Evolutionary conservation across 2,797 vertebrate genomes (phyloP), one percentile per base, ranked within the genome.

Genomic region (Diplodus sargus): DNA sequence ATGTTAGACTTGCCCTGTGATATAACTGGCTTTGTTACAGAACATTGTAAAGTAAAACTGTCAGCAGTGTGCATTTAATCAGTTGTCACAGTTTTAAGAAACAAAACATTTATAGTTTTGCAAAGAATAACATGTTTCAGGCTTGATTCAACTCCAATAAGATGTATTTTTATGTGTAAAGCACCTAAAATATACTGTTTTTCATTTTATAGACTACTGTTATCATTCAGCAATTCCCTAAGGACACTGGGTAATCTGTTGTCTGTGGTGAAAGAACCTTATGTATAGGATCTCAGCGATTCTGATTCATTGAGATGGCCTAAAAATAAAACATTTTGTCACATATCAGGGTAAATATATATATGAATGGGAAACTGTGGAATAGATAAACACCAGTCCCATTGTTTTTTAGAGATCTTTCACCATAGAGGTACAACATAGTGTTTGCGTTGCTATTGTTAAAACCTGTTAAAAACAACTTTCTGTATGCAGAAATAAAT

Each of bases 11-110:
- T 10, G 45, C 51, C 25, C 23, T 42, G 53, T 57, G 52, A 78
- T 65, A 56, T 62, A 82, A 81, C 73, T 47, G 56, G 9, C 57
- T 66, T 67, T 17, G 60, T 69, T 78, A 49, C 54, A 78, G 62
- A 79, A 69, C 59, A 14, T 3, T 82, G 70, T 53, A 60, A 39
- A 78, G 67, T 16, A n/a, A 39, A 39, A 5, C 34, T 65, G 76
- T 75, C 87, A 74, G 77, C 59, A 70, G 20, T 39, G 53, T 77
- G 34, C 0, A 2, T 68, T 34, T 30, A 77, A 85, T 84, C 81
- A 72, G 28, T 61, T 39, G 34, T 39, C 7, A 7, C 73, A 42
- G 56, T 84, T 71, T 77, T 70, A 68, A 58, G 42, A 51, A 34
- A 63, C 53, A 42, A 39, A 22, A 68, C 68, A 62, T 61, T 67